Evolutionary conservation across 2,888 invertebrate genomes (phyloP), one percentile per base, ranked within the genome.

Genomic region (Parnassius apollo): DNA sequence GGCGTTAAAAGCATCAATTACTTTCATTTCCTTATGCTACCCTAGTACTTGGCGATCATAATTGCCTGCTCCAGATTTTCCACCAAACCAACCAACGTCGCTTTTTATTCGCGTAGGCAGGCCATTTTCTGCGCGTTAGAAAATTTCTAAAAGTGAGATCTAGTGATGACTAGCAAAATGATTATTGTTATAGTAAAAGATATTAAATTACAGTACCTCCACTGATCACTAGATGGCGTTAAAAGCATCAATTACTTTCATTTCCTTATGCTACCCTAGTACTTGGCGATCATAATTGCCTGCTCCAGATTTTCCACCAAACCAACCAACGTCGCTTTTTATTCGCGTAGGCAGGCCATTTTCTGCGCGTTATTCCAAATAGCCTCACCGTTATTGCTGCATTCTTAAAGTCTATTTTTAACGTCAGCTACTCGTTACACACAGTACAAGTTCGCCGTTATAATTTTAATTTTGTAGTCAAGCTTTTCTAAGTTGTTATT

Each of bases 1-100:
- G 75, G 69, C 80, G 59, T 35, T 62, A n/a, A 8, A 7, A n/a
- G 46, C 55, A 63, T 7, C 44, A 9, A 13, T 11, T 9, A 13
- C 65, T 70, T 50, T 62, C 71, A 8, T 2, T 2, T 0, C 2
- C 18, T 73, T 71, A 80, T 91, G 82, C 65, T 70, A 58, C 73
- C 90, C 86, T 89, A 78, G 86, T 91, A 89, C 83, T 81, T 84
- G 85, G 90, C 90, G 89, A 91, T 89, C 88, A 86, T 84, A 86
- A 86, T 86, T 81, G 86, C 87, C 91, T 89, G 91, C 90, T 91
- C 91, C 90, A 91, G 91, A 91, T 91, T 91, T 91, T 91, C 91
- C 88, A 86, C 81, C 73, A 77, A 74, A 89, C 91, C 91, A 76
- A 86, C 75, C 1, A 25, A 35, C 91, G 85, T 91, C 75, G 64